phyloP scores from a whole-genome alignment of 1,140 invertebrate genomes.

The Mizuhopecten yessoensis region DNA sequence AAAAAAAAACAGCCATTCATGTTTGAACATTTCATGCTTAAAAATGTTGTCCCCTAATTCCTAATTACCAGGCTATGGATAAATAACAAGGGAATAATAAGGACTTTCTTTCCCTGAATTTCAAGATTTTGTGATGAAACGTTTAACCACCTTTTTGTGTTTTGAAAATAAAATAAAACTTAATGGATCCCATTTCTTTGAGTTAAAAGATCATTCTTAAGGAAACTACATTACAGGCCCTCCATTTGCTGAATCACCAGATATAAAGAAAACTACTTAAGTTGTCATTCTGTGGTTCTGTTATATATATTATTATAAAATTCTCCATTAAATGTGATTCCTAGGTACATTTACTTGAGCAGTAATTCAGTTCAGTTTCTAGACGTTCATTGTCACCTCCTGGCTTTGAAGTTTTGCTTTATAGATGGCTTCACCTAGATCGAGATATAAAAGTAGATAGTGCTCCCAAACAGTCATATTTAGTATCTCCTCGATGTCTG shows the following conservation, averaged over 20 bases:
- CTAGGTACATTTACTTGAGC: background rate
- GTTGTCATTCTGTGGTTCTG: background rate
- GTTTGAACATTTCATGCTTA: too few relatives aligned
- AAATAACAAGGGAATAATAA: too few relatives aligned
- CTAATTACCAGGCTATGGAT: too few relatives aligned
- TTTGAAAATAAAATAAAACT: too few relatives aligned
- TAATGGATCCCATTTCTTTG: too few relatives aligned
- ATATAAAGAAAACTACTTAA: background rate
- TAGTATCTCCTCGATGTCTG: background rate
- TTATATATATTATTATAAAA: background rate
- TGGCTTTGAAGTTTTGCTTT: background rate
- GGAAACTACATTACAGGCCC: too few relatives aligned
- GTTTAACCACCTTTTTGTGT: too few relatives aligned
- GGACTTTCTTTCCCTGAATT: too few relatives aligned
- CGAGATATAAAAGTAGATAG: background rate
- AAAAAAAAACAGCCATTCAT: too few relatives aligned
- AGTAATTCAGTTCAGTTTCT: slow-evolving; percentile 13
- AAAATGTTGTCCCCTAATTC: too few relatives aligned
- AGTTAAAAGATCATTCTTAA: too few relatives aligned
- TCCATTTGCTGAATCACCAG: background rate
- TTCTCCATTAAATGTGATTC: background rate
- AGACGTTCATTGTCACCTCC: background rate
- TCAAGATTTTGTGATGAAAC: too few relatives aligned
- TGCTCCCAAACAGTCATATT: background rate
- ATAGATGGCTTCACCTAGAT: background rate